Conservation (phyloP, 1,140 invertebrate genomes). For the Drosophila bifasciata region DNA sequence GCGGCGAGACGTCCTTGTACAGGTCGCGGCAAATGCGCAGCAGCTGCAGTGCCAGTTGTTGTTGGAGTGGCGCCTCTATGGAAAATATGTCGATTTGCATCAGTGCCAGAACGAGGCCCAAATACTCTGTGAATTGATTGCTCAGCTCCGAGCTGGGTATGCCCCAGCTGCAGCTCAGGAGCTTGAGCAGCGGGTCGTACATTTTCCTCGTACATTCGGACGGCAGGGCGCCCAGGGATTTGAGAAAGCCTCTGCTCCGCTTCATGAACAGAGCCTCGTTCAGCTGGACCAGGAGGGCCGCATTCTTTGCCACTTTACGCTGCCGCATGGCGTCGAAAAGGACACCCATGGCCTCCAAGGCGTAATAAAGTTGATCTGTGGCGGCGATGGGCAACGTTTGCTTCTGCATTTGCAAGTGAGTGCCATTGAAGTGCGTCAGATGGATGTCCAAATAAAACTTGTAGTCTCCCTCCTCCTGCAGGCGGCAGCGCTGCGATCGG, state of each 20-base stretch:
- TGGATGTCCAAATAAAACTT: slow-evolving; percentile 61
- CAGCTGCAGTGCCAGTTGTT: slow-evolving; percentile 38
- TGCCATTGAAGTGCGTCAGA: slow-evolving; percentile 44
- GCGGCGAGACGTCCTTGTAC: slow-evolving; percentile 18
- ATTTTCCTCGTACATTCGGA: slow-evolving; percentile 16
- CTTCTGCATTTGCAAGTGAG: slow-evolving; percentile 22
- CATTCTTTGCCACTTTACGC: slow-evolving; percentile 2
- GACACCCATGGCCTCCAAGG: slow-evolving; percentile 36
- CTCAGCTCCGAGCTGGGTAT: slow-evolving; percentile 6
- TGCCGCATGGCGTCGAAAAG: slow-evolving; percentile 45
- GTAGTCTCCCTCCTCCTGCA: slow-evolving; percentile 43
- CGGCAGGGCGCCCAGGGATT: slow-evolving; percentile 32
- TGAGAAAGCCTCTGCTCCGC: slow-evolving; percentile 27
- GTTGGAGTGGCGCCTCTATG: background rate
- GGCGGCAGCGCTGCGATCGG: slow-evolving; percentile 24
- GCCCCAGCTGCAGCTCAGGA: slow-evolving; percentile 11
- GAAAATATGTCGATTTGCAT: slow-evolving; percentile 38
- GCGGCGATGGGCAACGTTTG: slow-evolving; percentile 10
- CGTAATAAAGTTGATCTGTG: slow-evolving; percentile 13
- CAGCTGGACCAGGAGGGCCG: slow-evolving; percentile 29
- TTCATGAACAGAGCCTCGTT: slow-evolving; percentile 48
- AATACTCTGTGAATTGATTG: slow-evolving; percentile 45
- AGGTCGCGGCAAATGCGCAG: slow-evolving; percentile 44
- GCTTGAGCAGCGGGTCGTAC: slow-evolving; percentile 34
- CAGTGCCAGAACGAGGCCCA: slow-evolving; percentile 37